These are phyloP conservation scores for Pelobates cultripes DNA, from an alignment of 2,797 vertebrate genomes.

Conservation along the genomic window DNA sequence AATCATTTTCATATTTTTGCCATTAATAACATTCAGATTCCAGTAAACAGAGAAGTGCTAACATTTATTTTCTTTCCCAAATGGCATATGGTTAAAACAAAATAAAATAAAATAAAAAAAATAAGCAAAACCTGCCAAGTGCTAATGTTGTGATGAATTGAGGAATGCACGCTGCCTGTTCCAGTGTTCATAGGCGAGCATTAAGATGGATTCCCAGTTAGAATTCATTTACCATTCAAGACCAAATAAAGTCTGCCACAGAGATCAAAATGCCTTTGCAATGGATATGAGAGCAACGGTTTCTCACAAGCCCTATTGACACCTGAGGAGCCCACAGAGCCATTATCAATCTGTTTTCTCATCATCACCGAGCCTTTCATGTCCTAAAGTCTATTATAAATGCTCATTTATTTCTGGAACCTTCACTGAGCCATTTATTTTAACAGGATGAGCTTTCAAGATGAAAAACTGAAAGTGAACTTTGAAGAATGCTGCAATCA, in stretches of 20 bases:
- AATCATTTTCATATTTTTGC: constrained; percentile 12
- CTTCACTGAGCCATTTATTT: constrained; percentile 63
- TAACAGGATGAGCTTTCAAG: constrained; percentile 63
- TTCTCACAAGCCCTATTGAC: constrained; percentile 56
- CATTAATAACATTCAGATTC: constrained; percentile 1
- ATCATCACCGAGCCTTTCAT: constrained; percentile 66
- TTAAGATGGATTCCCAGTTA: constrained; percentile 53
- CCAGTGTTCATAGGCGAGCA: constrained; percentile 49
- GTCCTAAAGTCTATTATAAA: constrained; percentile 62
- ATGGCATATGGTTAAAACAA: constrained; percentile 43
- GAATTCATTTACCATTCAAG: constrained; percentile 52
- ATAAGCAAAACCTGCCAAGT: constrained; percentile 39
- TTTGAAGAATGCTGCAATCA: constrained; percentile 59
- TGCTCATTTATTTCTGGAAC: constrained; percentile 60
- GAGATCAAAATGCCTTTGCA: constrained; percentile 56
- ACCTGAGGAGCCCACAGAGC: constrained; percentile 65
- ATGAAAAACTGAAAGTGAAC: constrained; percentile 61
- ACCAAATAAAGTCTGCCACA: constrained; percentile 50
- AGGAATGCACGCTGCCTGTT: constrained; percentile 23
- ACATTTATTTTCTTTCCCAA: constrained; percentile 35
- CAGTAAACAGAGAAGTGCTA: neutral
- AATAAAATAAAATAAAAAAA: constrained; percentile 41
- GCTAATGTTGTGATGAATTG: constrained; percentile 48
- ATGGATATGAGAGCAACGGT: constrained; percentile 18
- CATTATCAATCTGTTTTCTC: constrained; percentile 60